A percentile compares a stretch with the other conserved stretches of the same genome.
phyloP scores from a whole-genome alignment of 2,113 vertebrate species.

The Xiphias gladius region DNA sequence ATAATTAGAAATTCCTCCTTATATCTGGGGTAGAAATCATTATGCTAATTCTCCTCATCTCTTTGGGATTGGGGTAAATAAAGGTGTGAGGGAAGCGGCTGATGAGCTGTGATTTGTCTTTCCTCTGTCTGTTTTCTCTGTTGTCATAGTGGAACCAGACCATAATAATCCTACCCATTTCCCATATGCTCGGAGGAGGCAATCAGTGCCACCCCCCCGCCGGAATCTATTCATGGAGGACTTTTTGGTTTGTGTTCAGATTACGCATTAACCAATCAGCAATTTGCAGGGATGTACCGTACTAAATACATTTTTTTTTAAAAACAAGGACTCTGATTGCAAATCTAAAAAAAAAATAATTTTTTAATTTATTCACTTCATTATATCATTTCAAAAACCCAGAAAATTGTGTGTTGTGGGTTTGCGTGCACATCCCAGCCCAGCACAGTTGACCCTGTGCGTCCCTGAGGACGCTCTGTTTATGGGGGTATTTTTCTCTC shows the following conservation, averaged over 20 bases:
- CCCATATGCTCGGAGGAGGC: constrained; percentile 70
- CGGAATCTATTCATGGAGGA: constrained; percentile 55
- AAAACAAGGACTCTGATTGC: constrained; percentile 12
- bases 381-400: constrained; percentile 9
- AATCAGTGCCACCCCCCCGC: constrained; percentile 63
- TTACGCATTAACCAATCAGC: constrained; percentile 55
- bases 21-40: constrained; percentile 88
- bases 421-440: constrained; percentile 32
- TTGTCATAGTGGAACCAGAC: constrained; percentile 81
- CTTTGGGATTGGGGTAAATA: constrained; percentile 86
- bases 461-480: constrained; percentile 55
- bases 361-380: constrained; percentile 25
- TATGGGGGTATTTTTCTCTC: constrained; percentile 21
- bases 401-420: constrained; percentile 4
- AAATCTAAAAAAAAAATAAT: background rate
- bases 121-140: constrained; percentile 81
- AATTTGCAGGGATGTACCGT: background rate
- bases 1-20: constrained; percentile 88
- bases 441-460: constrained; percentile 46
- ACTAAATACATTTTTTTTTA: background rate
- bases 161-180: constrained; percentile 82
- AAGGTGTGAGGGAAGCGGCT: constrained; percentile 83
- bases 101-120: constrained; percentile 84
- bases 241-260: constrained; percentile 38
- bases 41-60: constrained; percentile 85